Evolutionary conservation across 1,140 invertebrate species (phyloP), one percentile per base, ranked within the genome.

Genomic region (Drosophila triauraria): DNA sequence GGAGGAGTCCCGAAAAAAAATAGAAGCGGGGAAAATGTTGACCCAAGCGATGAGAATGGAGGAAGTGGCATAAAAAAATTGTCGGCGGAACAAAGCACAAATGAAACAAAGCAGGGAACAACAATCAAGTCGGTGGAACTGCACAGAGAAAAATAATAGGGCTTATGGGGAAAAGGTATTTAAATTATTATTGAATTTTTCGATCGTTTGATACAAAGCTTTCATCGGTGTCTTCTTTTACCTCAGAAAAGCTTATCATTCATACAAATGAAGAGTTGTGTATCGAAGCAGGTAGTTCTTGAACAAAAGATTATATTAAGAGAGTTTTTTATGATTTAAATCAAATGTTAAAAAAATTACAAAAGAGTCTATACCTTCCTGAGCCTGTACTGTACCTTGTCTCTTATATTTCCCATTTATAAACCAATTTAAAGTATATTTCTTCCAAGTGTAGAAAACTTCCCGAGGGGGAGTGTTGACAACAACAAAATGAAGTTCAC

Each of bases 401-500:
- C n/a, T n/a, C n/a, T n/a, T 10, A 10, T 15, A 35, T 44, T 13
- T 3, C 2, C 15, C 27, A 61, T 10, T 64, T 17, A 60, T 1
- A 7, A 15, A 30, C 13, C 2, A 23, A 44, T 58, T 42, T 13
- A 4, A 1, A 12, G n/a, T n/a, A 10, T 27, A 44, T 65, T 69
- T 65, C n/a, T 5, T 46, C 12, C 12, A 3, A 71, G 65, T 48
- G 53, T 12, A 17, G 3, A 1, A 4, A 43, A 23, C n/a, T 72
- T 10, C 54, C 56, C 17, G 25, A 10, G 50, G 40, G 32, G 1
- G 17, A 57, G 57, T 70, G 75, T 69, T 69, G 75, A 70, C 61
- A 77, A 77, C 64, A 69, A 61, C 57, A 62, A 78, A 78, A 48
- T 78, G 46, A 71, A 78, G 53, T 78, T 74, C 46, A 59, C 38